Percentiles rank a stretch among this genome's conserved stretches.
Evolutionary conservation across 35 echinoderm and acorn worm genomes (phyloP).

Genomic region (Apostichopus japonicus): DNA sequence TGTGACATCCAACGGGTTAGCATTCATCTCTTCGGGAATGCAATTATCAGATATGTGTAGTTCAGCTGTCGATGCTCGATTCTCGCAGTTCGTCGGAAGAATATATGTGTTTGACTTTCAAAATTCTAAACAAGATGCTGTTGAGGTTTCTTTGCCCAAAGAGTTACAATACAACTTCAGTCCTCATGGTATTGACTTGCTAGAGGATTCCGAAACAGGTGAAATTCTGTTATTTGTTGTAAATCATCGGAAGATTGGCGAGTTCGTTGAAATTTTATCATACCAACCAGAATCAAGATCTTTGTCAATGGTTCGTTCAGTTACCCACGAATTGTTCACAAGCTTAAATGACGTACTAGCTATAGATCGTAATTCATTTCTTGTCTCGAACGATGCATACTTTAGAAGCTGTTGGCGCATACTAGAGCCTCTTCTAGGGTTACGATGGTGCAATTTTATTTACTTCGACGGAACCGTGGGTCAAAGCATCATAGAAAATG

Average conservation of each 20-base stretch:
- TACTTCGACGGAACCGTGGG: constrained; percentile 13
- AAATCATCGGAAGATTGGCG: constrained; percentile 20
- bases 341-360: constrained; percentile 41
- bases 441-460: neutral
- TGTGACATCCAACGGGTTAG: constrained; percentile 32
- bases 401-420: neutral
- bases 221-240: constrained; percentile 38
- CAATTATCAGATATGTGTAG: neutral
- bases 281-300: neutral
- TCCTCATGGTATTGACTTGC: constrained; percentile 36
- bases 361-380: constrained; percentile 17
- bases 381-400: constrained; percentile 32
- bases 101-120: constrained; percentile 47
- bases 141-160: constrained; percentile 2
- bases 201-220: neutral
- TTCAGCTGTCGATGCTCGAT: neutral
- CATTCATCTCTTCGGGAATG: constrained; percentile 59
- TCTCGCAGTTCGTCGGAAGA: neutral
- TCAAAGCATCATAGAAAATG: neutral
- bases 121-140: neutral
- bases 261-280: constrained; percentile 10
- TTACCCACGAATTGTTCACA: constrained; percentile 2
- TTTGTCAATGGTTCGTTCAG: neutral
- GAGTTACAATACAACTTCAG: constrained; percentile 18
- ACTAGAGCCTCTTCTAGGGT: neutral